Evolutionary conservation across 37 sponge, comb jelly and placozoan genomes (phyloP).

Genomic region (Chondrosia reniformis): DNA sequence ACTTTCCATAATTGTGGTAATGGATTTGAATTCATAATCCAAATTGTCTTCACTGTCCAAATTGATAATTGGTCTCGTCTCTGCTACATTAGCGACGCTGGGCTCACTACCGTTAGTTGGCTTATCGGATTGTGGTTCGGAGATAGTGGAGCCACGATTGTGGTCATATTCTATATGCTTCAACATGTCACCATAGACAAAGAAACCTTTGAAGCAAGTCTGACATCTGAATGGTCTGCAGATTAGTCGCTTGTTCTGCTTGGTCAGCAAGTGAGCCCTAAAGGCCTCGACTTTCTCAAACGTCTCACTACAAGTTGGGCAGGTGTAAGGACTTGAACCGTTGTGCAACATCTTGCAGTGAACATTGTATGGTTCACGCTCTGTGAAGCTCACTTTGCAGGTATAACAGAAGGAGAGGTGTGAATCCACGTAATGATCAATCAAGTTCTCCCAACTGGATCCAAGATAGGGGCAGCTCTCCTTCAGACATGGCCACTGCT

Average conservation of each 20-base stretch:
- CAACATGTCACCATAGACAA: neutral
- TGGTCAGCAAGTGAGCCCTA: neutral
- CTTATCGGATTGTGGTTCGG: no score
- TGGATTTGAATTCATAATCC: no score
- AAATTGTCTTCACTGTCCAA: no score
- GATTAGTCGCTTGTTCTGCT: no score
- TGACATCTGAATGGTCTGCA: no score
- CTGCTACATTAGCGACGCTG: no score
- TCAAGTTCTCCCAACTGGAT: constrained; percentile 33
- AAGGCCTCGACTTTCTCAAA: neutral
- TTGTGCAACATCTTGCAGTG: neutral
- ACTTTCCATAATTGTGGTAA: no score
- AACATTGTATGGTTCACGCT: neutral
- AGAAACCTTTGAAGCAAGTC: constrained; percentile 52
- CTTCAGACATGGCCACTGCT: constrained; percentile 41
- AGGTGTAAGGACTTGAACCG: neutral
- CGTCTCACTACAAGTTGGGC: neutral
- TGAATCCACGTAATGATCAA: neutral
- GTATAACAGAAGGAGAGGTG: neutral
- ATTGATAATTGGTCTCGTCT: no score
- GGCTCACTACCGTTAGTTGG: no score
- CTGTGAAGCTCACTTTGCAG: neutral
- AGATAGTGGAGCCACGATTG: no score
- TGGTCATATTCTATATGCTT: no score
- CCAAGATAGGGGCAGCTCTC: constrained; percentile 37